Evolutionary conservation across 2,797 vertebrate species (phyloP), one percentile per base, ranked within the genome.

Genomic region (Gephyroberyx darwinii): DNA sequence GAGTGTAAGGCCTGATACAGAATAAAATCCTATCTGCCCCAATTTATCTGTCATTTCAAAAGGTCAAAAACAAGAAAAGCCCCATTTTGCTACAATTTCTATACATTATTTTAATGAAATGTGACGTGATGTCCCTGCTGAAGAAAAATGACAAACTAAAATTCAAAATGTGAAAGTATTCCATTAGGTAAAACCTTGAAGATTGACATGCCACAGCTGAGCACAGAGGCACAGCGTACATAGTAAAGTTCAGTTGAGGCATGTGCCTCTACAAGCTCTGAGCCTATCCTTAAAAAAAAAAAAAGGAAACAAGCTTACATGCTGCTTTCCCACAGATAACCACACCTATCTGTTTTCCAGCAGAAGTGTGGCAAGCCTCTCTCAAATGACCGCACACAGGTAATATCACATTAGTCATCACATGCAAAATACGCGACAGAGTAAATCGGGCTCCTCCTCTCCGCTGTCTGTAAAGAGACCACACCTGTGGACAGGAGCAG

Each of bases 401-500:
- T 75, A 58, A 64, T 69, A 79, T 79, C 75, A 66, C 72, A 88
- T 86, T 78, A 92, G 87, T 91, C 89, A 90, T 71, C 12, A 35
- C 77, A 91, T 86, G 88, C 89, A 91, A 89, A 93, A 66, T 14
- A 45, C 19, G 43, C n/a, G 58, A 64, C 72, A 55, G 0, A 13
- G 19, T 37, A 59, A 35, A 53, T 48, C 2, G 66, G 71, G 86
- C 90, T 76, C 86, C 78, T 20, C 88, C 88, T 66, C 33, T n/a
- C 16, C 37, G 57, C 78, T 55, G 53, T 78, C 63, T 80, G 81
- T 63, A 56, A 56, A 69, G 73, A 82, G 77, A 70, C 87, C 90
- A 84, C 87, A 85, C 93, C 91, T 91, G 86, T 53, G 64, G 30
- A 77, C 52, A n/a, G 57, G 69, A 81, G 86, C 89, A 91, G 80